Conservation (phyloP, 2,888 invertebrate genomes). For the Phasia obesa region DNA sequence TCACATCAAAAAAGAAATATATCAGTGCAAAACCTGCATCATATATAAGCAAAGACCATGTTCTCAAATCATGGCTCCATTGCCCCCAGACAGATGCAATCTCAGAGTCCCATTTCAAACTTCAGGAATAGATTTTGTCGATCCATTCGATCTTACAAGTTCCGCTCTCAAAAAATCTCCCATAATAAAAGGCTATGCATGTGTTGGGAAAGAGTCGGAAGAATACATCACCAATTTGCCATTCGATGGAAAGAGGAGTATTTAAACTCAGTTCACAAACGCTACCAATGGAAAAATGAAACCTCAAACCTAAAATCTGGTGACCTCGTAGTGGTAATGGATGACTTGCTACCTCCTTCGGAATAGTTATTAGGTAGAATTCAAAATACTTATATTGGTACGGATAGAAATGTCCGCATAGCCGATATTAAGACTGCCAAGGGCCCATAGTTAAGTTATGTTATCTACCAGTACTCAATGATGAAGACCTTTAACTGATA, state of each 20-base stretch:
- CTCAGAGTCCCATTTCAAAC: constrained; percentile 12
- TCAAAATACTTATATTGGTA: too few species aligned
- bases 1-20: neutral
- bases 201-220: neutral
- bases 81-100: neutral
- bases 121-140: constrained; percentile 24
- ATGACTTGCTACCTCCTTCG: too few species aligned
- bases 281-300: neutral
- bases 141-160: constrained; percentile 17
- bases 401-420: too few species aligned
- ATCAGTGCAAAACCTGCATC: neutral
- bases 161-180: neutral
- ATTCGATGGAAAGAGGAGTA: too few species aligned
- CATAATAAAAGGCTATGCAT: constrained; percentile 12
- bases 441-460: too few species aligned
- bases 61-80: neutral
- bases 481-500: too few species aligned
- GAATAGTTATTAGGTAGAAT: too few species aligned
- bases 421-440: too few species aligned
- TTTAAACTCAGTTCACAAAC: too few species aligned
- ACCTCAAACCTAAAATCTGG: neutral
- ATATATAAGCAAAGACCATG: neutral
- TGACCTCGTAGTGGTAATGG: neutral
- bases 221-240: neutral
- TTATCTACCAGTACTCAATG: too few species aligned